Evolutionary conservation across 2,888 invertebrate genomes (phyloP), one percentile per base, ranked within the genome.

Genomic region (Scaptodrosophila latifasciaeformis): DNA sequence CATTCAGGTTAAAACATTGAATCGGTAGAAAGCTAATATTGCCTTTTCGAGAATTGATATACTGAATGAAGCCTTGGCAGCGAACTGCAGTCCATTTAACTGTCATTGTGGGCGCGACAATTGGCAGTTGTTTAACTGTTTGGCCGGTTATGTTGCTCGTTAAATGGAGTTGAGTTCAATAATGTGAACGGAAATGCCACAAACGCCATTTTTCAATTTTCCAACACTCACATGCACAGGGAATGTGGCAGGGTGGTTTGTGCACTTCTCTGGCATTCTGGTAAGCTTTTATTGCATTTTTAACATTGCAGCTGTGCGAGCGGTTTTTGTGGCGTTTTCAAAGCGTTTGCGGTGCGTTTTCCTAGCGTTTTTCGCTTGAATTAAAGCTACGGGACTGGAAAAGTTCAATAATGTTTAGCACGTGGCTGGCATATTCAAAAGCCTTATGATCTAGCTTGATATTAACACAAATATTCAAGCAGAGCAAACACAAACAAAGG

Each of bases 201-300:
- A 54, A 62, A 48, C 60, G 70, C 62, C 64, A 80, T 80, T 78
- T 80, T 78, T 77, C 72, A 80, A 78, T 70, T 67, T 70, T 51
- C 13, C 15, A 12, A 44, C 64, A 54, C 64, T 55, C 44, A 46
- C 67, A 58, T 75, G 45, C 29, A 45, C 27, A 42, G 29, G 50
- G 47, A 57, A n/a, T n/a, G 59, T 34, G 46, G 18, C 4, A 27
- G 43, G 49, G 42, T 2, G 18, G n/a, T n/a, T n/a, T n/a, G n/a
- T 27, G 27, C 27, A 27, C 9, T 27, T 27, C n/a, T 12, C 39
- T 2, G 13, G 10, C 17, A 39, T 39, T 7, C 10, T 19, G 15
- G 44, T 34, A 39, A 52, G 52, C 56, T 3, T 24, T 76, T 69
- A 79, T 72, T 79, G 80, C 77, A 76, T 65, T 71, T 69, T 56